A percentile compares a stretch with the other conserved stretches of the same genome.
phyloP scores from a whole-genome alignment of 2,797 vertebrate species.

The Scyliorhinus canicula region DNA sequence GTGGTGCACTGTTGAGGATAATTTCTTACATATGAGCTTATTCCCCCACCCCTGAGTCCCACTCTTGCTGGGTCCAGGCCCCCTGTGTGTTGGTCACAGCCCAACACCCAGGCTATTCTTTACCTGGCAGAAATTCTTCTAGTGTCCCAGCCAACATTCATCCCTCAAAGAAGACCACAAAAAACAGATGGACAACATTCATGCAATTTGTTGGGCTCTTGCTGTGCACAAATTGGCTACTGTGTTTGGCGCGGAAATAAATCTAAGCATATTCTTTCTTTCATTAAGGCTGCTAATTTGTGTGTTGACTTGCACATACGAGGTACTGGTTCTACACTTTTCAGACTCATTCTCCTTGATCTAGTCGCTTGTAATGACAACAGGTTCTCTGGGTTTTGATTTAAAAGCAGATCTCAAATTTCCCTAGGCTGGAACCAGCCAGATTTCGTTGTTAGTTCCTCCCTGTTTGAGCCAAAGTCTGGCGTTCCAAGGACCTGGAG shows the following conservation, averaged over 20 bases:
- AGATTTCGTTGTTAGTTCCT: neutral
- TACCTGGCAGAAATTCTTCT: neutral
- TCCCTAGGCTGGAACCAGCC: neutral
- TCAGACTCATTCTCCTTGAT: neutral
- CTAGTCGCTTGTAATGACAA: neutral
- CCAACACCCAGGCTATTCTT: neutral
- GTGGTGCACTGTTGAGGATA: neutral
- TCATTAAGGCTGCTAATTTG: neutral
- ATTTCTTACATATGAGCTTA: neutral
- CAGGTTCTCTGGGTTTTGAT: neutral
- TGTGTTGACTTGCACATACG: neutral
- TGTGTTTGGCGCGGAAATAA: neutral
- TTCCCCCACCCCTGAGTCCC: neutral
- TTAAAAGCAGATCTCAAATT: neutral
- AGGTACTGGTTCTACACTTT: neutral
- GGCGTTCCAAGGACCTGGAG: neutral
- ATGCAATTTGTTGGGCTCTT: neutral
- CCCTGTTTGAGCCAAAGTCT: neutral
- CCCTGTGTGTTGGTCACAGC: neutral
- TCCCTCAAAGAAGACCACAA: neutral
- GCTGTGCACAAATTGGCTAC: too few relatives aligned
- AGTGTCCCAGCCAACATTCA: neutral
- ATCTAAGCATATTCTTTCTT: neutral
- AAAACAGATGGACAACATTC: neutral
- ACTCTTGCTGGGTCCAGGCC: neutral